Evolutionary conservation across 2,797 vertebrate species (phyloP).

Genomic region (Hybognathus amarus): DNA sequence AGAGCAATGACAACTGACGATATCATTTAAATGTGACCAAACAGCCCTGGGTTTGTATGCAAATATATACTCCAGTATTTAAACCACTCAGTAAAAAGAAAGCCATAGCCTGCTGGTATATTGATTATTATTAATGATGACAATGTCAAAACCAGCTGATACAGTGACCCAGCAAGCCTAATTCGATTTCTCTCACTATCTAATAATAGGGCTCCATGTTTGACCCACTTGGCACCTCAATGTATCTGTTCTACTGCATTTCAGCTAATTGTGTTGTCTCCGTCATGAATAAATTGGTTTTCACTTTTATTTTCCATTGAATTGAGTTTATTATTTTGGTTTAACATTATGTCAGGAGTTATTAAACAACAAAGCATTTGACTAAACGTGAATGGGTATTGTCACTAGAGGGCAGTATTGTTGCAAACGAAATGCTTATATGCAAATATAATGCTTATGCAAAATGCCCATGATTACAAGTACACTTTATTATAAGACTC

Average conservation of each 20-base stretch:
- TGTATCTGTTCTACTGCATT: not conserved
- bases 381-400: not conserved
- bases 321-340: not conserved
- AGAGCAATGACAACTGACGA: not conserved
- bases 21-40: not conserved
- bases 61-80: not conserved
- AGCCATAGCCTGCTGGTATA: slow-evolving; percentile 16
- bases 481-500: not conserved
- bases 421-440: not conserved
- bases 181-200: slow-evolving; percentile 28
- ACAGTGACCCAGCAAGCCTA: slow-evolving; percentile 29
- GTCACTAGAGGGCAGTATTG: slow-evolving; percentile 40
- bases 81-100: not conserved
- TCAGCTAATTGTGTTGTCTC: not conserved
- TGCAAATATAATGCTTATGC: too few species aligned
- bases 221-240: slow-evolving; percentile 19
- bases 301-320: not conserved
- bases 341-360: not conserved
- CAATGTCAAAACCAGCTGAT: slow-evolving; percentile 46
- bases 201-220: not conserved
- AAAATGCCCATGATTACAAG: not conserved
- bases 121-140: slow-evolving; percentile 48
- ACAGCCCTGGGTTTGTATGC: too few species aligned
- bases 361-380: not conserved
- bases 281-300: not conserved